Conservation (phyloP, 2,113 vertebrate species). For the Sula dactylatra region DNA sequence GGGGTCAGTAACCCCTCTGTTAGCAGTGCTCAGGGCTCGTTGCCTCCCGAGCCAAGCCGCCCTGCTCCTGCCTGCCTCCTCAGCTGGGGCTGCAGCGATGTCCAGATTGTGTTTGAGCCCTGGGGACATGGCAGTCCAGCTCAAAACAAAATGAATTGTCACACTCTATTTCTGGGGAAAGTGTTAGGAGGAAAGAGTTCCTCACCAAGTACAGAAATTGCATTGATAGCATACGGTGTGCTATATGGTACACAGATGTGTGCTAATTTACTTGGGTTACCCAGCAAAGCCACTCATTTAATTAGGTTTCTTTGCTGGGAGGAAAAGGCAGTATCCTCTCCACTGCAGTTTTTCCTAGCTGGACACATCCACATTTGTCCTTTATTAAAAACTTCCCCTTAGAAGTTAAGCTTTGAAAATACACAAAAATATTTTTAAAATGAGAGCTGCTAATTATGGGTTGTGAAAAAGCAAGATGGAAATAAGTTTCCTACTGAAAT, state of each 20-base stretch:
- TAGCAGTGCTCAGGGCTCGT: background rate
- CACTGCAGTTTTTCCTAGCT: background rate
- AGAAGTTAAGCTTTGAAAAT: conserved; percentile 31
- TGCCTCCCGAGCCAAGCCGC: background rate
- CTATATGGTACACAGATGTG: conserved; percentile 9
- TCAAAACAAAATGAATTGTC: background rate
- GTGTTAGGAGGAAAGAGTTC: background rate
- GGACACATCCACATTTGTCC: conserved; percentile 20
- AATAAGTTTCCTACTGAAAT: background rate
- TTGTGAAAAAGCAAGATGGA: background rate
- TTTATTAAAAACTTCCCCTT: conserved; percentile 49
- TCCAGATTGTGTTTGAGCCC: background rate
- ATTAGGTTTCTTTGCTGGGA: conserved; percentile 28
- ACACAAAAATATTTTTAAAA: conserved; percentile 23
- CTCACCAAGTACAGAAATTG: background rate
- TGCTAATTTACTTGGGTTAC: conserved; percentile 19
- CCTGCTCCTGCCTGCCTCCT: background rate
- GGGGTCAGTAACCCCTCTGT: background rate
- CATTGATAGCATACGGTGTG: background rate
- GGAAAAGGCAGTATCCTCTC: conserved; percentile 28
- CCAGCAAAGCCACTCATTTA: conserved; percentile 23
- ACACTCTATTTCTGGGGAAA: background rate
- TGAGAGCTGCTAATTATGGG: conserved; percentile 1
- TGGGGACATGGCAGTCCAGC: background rate
- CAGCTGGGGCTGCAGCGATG: background rate